Base-by-base conservation (phyloP, 2,888 invertebrate species). In the Andrena hattorfiana region DNA sequence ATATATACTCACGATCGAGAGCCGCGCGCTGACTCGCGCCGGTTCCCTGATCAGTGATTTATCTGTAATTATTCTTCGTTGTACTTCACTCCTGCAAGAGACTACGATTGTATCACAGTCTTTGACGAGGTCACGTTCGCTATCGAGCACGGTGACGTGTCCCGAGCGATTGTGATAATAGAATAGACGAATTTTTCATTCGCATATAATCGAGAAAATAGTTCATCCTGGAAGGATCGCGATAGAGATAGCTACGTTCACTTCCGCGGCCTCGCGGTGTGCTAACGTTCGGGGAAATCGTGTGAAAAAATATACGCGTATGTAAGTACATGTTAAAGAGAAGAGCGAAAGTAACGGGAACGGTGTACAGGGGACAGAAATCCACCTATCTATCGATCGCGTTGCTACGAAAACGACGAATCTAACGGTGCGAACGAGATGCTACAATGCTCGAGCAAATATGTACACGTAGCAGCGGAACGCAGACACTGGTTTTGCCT, bases 61-160 rank as follows among this genome's bases (percentile, higher is more conserved):
- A 77, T 69, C 54, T 51, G 73, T 87, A 75, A 78, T 81, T 76
- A 81, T 81, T 66, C n/a, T 77, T 83, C 81, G 86, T 85, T 89
- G 88, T 86, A 88, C 86, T 87, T 87, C 48, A 88, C 80, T 77
- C 81, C 76, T 88, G 86, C 84, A 83, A 79, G 64, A 86, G 84
- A 89, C 86, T 87, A 88, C 87, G 81, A 84, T 86, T 87, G 77
- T 86, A 88, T 86, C 87, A 85, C 89, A 87, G 87, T 84, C 81
- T 74, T 85, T 87, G 86, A 89, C 84, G 83, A 84, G 77, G 59
- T 83, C 75, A 85, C 70, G 66, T 78, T 84, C 79, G 75, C 72
- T 62, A 54, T 0, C 68, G 70, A 76, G 30, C 68, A 30, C 69
- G 77, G 71, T 59, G 64, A 51, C 28, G 64, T 42, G 56, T 54